These are phyloP conservation scores for Poeciliopsis presidionis DNA, from an alignment of 2,797 vertebrate genomes.

Conservation along the genomic window DNA sequence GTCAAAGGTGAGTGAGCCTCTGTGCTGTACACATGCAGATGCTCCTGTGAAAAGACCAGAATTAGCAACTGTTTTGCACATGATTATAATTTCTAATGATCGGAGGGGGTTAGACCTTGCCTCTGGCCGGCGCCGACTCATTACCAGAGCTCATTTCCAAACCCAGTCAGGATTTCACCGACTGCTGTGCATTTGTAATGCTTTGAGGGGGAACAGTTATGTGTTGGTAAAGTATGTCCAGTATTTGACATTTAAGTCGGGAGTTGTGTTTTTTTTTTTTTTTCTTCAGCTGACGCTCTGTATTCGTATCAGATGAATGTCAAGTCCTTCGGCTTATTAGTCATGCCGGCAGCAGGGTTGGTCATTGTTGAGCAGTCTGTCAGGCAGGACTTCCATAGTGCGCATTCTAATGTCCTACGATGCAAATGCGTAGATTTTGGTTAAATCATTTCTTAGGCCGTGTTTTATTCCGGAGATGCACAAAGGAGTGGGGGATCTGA, in stretches of 20 bases:
- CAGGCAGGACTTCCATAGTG: neutral
- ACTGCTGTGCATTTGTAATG: constrained; percentile 19
- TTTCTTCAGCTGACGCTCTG: constrained; percentile 14
- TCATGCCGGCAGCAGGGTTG: constrained; percentile 13
- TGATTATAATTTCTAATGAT: constrained; percentile 35
- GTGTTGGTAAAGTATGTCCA: constrained; percentile 15
- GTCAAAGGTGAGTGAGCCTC: neutral
- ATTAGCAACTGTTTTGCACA: constrained; percentile 27
- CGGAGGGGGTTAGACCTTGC: constrained; percentile 42
- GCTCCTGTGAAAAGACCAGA: constrained; percentile 6
- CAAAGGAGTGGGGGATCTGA: neutral
- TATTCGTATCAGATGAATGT: constrained; percentile 17
- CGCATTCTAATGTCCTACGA: constrained; percentile 2
- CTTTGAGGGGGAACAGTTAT: constrained; percentile 1
- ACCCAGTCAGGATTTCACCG: constrained; percentile 14
- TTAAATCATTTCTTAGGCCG: constrained; percentile 1
- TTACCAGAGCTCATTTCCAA: constrained; percentile 45
- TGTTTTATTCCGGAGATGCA: neutral
- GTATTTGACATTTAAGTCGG: constrained; percentile 18
- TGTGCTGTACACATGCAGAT: neutral
- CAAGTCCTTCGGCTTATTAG: constrained; percentile 19
- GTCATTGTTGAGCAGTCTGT: constrained; percentile 12
- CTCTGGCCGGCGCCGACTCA: constrained; percentile 29
- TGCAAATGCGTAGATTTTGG: neutral
- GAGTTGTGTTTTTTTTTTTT: too few relatives aligned